These are phyloP conservation scores for Eupeodes luniger DNA, from an alignment of 2,888 invertebrate species.

Conservation along the genomic window DNA sequence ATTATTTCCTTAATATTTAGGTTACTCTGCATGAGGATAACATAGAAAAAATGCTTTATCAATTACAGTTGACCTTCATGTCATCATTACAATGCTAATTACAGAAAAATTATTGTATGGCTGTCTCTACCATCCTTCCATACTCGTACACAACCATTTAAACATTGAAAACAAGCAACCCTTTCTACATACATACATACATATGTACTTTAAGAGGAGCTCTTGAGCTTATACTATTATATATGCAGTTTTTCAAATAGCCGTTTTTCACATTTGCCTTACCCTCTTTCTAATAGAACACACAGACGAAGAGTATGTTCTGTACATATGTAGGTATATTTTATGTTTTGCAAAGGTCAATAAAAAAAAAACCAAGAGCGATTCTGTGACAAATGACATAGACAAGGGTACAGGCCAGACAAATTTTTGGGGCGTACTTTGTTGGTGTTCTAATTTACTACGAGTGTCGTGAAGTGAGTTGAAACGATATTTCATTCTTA, in stretches of 20 bases:
- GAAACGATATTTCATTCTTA: no score
- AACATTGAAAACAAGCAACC: neutral
- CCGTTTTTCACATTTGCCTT: neutral
- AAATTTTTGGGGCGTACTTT: no score
- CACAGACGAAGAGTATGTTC: neutral
- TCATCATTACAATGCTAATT: constrained; percentile 26
- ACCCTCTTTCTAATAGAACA: neutral
- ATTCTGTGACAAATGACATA: neutral
- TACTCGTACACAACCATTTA: neutral
- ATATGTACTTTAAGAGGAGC: neutral
- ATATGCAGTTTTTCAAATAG: neutral
- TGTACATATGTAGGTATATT: neutral
- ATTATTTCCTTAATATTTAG: neutral
- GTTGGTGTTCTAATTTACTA: no score
- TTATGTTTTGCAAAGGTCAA: constrained; percentile 17
- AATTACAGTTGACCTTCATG: constrained; percentile 4
- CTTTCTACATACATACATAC: no score
- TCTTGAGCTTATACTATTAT: neutral
- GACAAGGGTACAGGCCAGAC: neutral
- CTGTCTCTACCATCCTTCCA: neutral
- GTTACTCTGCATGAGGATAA: neutral
- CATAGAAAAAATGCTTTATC: neutral
- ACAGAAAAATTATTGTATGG: neutral
- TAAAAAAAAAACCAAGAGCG: neutral
- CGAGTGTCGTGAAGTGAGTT: no score